Percentiles rank a stretch among this genome's conserved stretches.
These are phyloP conservation scores for Pachypanchax playfairii DNA, from an alignment of 2,113 vertebrate species.

Conservation along the genomic window DNA sequence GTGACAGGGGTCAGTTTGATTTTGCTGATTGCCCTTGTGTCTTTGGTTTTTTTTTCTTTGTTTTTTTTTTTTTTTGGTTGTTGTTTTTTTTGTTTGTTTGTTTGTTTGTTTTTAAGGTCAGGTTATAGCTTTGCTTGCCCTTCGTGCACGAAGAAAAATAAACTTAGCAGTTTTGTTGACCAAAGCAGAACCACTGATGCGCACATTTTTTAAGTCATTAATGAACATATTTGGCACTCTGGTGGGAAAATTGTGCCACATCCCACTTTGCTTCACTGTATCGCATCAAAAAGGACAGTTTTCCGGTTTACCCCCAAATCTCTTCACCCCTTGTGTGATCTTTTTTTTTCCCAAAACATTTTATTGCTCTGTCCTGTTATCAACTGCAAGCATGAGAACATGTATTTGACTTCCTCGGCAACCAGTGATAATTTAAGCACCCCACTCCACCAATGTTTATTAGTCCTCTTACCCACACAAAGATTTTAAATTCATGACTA, in stretches of 20 bases:
- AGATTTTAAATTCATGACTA: slow-evolving; percentile 85
- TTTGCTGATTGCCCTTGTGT: slow-evolving; percentile 84
- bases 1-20: slow-evolving; percentile 90
- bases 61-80: no score
- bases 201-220: slow-evolving; percentile 49
- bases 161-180: slow-evolving; percentile 47
- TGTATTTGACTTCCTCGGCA: slow-evolving; percentile 82
- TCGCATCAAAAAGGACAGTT: no score
- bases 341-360: slow-evolving; percentile 7
- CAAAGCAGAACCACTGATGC: slow-evolving; percentile 37
- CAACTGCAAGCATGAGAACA: slow-evolving; percentile 41
- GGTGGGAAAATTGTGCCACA: slow-evolving; percentile 33
- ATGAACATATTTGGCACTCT: slow-evolving; percentile 52
- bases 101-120: slow-evolving; percentile 68
- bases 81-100: no score
- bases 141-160: slow-evolving; percentile 41
- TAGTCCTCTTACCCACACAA: slow-evolving; percentile 81
- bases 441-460: slow-evolving; percentile 84
- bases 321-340: slow-evolving; percentile 1
- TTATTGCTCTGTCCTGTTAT: slow-evolving; percentile 18
- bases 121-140: slow-evolving; percentile 68
- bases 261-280: no score
- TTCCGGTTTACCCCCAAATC: neutral
- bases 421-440: slow-evolving; percentile 65
- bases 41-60: slow-evolving; percentile 79